Base-by-base conservation (phyloP, 2,797 vertebrate genomes). In the Xiphophorus birchmanni region DNA sequence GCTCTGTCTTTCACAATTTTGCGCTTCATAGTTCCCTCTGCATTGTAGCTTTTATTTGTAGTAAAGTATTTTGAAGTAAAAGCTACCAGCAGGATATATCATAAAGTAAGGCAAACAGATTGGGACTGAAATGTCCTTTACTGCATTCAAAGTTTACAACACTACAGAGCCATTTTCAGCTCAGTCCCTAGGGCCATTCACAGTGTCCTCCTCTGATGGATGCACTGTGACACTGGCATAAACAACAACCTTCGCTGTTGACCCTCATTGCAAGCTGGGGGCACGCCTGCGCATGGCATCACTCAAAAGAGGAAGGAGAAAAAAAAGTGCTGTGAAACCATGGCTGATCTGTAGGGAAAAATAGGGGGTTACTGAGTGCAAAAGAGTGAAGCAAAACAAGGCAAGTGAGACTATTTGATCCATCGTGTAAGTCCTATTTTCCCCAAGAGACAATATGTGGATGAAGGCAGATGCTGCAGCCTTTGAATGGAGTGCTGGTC, bases 171-270 rank as follows among this genome's bases (percentile, higher is more conserved):
- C 86, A 81, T 82, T 91, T 90, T 85, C 85, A 89, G 84, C 75
- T 75, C 54, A 32, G 17, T 18, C 85, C 90, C 89, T 50, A 48
- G 79, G 86, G 93, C 81, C 86, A 76, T 10, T 50, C 80, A 73
- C 65, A 75, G 72, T 85, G 82, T 88, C 83, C 87, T 81, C 50
- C 26, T 82, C 81, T 90, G 92, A 94, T 91, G 73, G 84, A 94
- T 94, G 75, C 58, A 84, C 75, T 81, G 76, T 93, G 90, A 94
- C 93, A 92, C 84, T 76, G 72, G 74, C 82, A 84, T 87, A 91
- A 93, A 93, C 89, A 93, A 78, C 92, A 91, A 77, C 76, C 75
- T 11, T 77, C 79, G 48, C 82, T 85, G 89, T 88, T 92, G 90
- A 92, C 90, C 93, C 87, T 75, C 44, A 74, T 63, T 82, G 85